Percentiles rank a stretch among this genome's conserved stretches.
Conservation (phyloP, 1,140 invertebrate species). For the Brachionus plicatilis region DNA sequence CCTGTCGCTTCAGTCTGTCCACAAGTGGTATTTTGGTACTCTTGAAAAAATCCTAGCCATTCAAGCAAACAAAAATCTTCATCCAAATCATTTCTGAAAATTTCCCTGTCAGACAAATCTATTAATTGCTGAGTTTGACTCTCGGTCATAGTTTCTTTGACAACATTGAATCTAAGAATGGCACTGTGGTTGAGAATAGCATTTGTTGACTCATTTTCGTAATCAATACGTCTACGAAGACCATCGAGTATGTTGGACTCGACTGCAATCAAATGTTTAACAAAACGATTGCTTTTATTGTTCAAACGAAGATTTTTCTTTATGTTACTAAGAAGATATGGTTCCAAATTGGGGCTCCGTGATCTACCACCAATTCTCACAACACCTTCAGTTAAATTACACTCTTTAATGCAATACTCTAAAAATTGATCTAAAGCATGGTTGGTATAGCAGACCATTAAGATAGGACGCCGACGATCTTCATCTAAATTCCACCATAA, state of each 20-base stretch:
- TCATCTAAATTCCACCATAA: constrained; percentile 43
- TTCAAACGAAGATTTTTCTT: background rate
- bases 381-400: background rate
- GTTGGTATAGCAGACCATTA: constrained; percentile 73
- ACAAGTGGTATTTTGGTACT: background rate
- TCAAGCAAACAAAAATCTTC: background rate
- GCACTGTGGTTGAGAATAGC: background rate
- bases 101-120: background rate
- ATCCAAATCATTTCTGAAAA: background rate
- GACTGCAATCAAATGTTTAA: background rate
- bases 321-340: background rate
- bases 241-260: background rate
- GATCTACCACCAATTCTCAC: constrained; percentile 43
- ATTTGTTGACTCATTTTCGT: background rate
- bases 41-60: constrained; percentile 12
- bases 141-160: background rate
- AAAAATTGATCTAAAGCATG: constrained; percentile 68
- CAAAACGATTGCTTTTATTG: background rate
- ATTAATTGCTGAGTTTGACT: background rate
- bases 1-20: background rate
- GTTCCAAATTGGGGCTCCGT: constrained; percentile 42
- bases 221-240: constrained; percentile 6
- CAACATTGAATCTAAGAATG: background rate
- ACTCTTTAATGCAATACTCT: constrained; percentile 42
- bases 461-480: constrained; percentile 56